Base-by-base conservation (phyloP, 2,888 invertebrate genomes). In the Coelopa pilipes region DNA sequence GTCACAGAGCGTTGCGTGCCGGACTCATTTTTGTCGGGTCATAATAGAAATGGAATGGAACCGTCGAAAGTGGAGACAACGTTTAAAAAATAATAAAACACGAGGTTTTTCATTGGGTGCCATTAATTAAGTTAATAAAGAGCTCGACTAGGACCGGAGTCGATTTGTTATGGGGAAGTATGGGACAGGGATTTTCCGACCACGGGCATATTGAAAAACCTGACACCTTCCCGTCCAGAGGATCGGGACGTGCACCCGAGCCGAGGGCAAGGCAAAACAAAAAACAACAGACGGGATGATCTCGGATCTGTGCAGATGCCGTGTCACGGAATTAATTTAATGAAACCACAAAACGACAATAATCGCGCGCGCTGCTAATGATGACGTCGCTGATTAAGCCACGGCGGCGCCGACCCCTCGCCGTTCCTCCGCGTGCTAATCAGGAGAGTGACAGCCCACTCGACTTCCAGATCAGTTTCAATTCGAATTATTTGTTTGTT, bases 401-500 rank as follows among this genome's bases (percentile, higher is more conserved):
- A 71, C 46, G 55, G 24, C 34, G 34, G 34, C 34, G 34, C 34
- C 2, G 34, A 59, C 21, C 62, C 34, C n/a, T 60, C 24, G 9
- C 60, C 19, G 24, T 60, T 59, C 34, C 21, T n/a, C 49, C 7
- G 83, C 83, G 85, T 83, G 83, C 83, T 85, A 84, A 85, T 85
- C 85, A 85, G 84, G 83, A 83, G 82, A 84, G 79, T 86, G 86
- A 86, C 87, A 85, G 82, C 81, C 82, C 82, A 84, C 83, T 85
- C 85, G 86, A 86, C 86, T 86, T 86, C 86, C 86, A 86, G 86
- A 85, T 86, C 86, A 82, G 82, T 81, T 78, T 76, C 75, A 79
- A 60, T 65, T 70, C 77, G 34, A 34, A 34, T 34, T 34, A 7
- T 34, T 78, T 79, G 77, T 79, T 78, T 77, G 74, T 78, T 62